Evolutionary conservation across 2,888 invertebrate genomes (phyloP), one percentile per base, ranked within the genome.

Genomic region (Chymomyza amoena): DNA sequence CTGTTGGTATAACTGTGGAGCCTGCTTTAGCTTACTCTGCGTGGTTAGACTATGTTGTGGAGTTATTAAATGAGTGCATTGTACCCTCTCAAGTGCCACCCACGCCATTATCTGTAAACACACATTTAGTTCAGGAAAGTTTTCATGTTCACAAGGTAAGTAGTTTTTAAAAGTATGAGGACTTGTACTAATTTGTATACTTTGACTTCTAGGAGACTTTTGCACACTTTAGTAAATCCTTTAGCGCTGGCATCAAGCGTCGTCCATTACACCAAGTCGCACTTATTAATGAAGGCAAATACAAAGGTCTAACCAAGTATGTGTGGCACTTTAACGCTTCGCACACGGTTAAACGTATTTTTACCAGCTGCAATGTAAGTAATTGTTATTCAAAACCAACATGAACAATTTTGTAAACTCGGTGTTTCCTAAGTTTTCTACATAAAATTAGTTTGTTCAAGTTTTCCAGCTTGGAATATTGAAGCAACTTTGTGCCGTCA

Each of bases 11-110:
- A 5, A 39, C 67, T 4, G 59, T 74, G 6, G 75, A 80, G 7
- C 91, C 90, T 13, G 87, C 88, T 0, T 72, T 92, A 52, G 84
- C 88, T 18, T 96, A 96, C 90, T 91, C 94, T 10, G 93, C 94
- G 62, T 96, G 96, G 96, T 91, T 96, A 59, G 94, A 94, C 2
- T 95, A 95, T 83, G 94, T 96, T 15, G 96, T 96, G 10, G 96
- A 96, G 89, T 92, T 94, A 28, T 94, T 96, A 65, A 96, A 96
- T 91, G 94, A 94, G 77, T 93, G 94, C 15, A 94, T 96, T 93
- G 94, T 73, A 13, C 87, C 84, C 1, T 57, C 66, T 0, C 10
- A 59, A 2, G 15, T 45, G 9, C 56, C 16, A 10, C 20, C 13
- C 4, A 15, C 39, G 1, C 18, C 63, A 16, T 16, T 36, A 39